Conservation (phyloP, 2,797 vertebrate species). For the Alca torda region DNA sequence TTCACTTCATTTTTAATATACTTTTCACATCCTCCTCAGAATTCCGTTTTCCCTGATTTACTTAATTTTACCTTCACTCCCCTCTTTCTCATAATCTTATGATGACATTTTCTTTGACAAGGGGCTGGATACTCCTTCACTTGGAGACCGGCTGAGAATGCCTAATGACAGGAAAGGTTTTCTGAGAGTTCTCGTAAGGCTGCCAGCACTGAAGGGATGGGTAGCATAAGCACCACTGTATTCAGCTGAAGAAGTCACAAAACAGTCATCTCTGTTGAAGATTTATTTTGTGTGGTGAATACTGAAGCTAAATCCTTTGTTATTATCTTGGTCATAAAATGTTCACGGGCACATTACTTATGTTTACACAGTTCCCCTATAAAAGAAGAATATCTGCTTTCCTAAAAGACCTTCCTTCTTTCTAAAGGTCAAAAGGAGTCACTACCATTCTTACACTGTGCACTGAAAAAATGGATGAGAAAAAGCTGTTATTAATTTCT, state of each 20-base stretch:
- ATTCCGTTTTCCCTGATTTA: constrained; percentile 46
- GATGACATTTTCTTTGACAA: constrained; percentile 65
- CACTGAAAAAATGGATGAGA: constrained; percentile 36
- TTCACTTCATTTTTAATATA: constrained; percentile 47
- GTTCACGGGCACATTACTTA: constrained; percentile 41
- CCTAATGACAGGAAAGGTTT: constrained; percentile 53
- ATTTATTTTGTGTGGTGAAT: constrained; percentile 54
- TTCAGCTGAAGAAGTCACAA: constrained; percentile 59
- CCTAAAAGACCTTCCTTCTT: constrained; percentile 36
- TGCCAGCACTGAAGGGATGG: background rate
- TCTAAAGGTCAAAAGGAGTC: constrained; percentile 59
- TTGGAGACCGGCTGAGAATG: constrained; percentile 51
- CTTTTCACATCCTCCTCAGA: constrained; percentile 46
- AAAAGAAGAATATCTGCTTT: constrained; percentile 61
- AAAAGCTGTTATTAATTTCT: constrained; percentile 60
- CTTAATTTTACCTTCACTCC: constrained; percentile 59
- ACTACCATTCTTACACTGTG: constrained; percentile 32
- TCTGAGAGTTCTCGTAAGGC: constrained; percentile 19
- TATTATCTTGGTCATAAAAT: constrained; percentile 64
- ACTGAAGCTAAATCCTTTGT: constrained; percentile 52
- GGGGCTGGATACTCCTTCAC: constrained; percentile 30
- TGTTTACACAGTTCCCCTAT: constrained; percentile 27
- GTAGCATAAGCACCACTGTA: constrained; percentile 44
- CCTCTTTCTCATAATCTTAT: constrained; percentile 50
- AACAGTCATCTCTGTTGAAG: constrained; percentile 42